Evolutionary conservation across 2,797 vertebrate genomes (phyloP).

Genomic region (Myotis vivesi): DNA sequence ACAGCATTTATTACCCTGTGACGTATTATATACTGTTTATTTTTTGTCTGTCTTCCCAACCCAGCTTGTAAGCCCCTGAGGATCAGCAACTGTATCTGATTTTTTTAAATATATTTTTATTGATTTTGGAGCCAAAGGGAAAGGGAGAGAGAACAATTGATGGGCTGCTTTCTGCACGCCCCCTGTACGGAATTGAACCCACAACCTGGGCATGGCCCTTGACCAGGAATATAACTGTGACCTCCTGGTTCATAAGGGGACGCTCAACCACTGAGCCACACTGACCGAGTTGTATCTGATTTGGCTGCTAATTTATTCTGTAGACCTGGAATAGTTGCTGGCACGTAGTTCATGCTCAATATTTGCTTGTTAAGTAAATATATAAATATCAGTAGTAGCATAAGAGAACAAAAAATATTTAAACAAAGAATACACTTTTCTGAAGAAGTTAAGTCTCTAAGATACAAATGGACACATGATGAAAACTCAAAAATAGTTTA

Average conservation of each 20-base stretch:
- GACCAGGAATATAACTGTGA: too few species aligned
- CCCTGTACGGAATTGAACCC: too few species aligned
- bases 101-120: not conserved
- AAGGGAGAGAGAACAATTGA: too few species aligned
- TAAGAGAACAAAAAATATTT: not conserved
- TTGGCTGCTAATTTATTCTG: not conserved
- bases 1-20: not conserved
- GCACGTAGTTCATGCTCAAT: not conserved
- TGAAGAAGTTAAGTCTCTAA: not conserved
- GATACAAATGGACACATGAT: slow-evolving; percentile 66
- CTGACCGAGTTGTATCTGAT: not conserved
- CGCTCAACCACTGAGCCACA: too few species aligned
- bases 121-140: too few species aligned
- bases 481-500: slow-evolving; percentile 69
- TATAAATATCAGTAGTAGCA: not conserved
- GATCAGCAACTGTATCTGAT: not conserved
- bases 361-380: not conserved
- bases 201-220: too few species aligned
- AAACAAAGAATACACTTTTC: not conserved
- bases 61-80: not conserved
- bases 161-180: too few species aligned
- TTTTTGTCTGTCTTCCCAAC: not conserved
- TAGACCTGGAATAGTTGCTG: not conserved
- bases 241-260: too few species aligned
- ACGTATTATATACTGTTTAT: not conserved